Evolutionary conservation across 2,113 vertebrate species (phyloP), one percentile per base, ranked within the genome.

Genomic region (Procavia capensis): DNA sequence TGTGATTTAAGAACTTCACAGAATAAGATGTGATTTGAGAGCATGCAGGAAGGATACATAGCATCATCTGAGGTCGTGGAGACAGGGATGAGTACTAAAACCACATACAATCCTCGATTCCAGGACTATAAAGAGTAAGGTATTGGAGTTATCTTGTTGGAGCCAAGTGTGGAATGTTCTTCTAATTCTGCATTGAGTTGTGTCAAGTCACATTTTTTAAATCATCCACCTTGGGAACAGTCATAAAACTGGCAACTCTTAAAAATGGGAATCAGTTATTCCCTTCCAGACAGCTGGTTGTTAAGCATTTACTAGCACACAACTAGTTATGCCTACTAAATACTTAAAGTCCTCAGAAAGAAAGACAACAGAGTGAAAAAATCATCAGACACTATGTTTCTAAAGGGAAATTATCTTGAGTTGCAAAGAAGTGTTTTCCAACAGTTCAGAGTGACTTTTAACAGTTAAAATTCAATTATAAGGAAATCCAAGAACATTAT

Each of bases 221-320:
- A 66, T 13, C 78, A 22, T 34, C 22, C 19, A 61, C 27, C 4
- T 6, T 7, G 11, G 50, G 25, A 39, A 27, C 19, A 68, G 76
- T 93, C 14, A 59, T 14, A 34, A 79, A 90, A 4, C 87, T 68
- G 45, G 63, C 19, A 74, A 93, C 74, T 11, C 0, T 3, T 6
- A 20, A 20, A 54, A 8, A 57, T 29, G 0, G 0, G 19, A 20
- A 1, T 0, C 2, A 63, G 91, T n/a, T n/a, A n/a, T n/a, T n/a
- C n/a, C n/a, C n/a, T n/a, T 61, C 39, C 13, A 66, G 27, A 54
- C 31, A 70, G 1, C 4, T 85, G 10, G 0, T 36, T 83, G 16
- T 16, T 70, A 61, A 34, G n/a, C 11, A 39, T 80, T 61, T 78
- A 24, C 39, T 39, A 82, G 1, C 4, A 85, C 1, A 47, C 2